phyloP scores from a whole-genome alignment of 2,113 vertebrate species.

The Planiliza haematocheilus region DNA sequence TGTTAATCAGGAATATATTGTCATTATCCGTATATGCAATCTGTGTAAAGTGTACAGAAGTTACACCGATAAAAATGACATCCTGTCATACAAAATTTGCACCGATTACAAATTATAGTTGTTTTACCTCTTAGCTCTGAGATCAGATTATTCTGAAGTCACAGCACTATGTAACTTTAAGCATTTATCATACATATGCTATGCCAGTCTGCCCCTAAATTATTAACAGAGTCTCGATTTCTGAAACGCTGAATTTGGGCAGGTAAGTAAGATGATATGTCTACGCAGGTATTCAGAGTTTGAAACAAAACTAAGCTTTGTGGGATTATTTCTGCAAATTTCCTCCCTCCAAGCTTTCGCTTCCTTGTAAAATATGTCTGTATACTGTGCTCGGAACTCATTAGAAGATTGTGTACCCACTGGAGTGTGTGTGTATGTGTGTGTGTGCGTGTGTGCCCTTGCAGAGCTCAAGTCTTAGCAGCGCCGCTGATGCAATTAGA shows the following conservation, averaged over 20 bases:
- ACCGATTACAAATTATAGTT: background rate
- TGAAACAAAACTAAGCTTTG: conserved; percentile 18
- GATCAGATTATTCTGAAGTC: too few relatives aligned
- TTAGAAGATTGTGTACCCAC: conserved; percentile 53
- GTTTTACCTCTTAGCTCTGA: too few relatives aligned
- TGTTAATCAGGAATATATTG: too few relatives aligned
- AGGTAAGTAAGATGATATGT: background rate
- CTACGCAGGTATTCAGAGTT: conserved; percentile 22
- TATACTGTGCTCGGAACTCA: conserved; percentile 55
- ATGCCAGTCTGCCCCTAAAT: background rate
- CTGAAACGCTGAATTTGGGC: conserved; percentile 9
- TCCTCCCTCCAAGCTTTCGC: conserved; percentile 37
- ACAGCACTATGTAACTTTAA: too few relatives aligned
- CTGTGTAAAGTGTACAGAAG: background rate
- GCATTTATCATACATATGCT: too few relatives aligned
- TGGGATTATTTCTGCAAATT: conserved; percentile 44
- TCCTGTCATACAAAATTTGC: background rate
- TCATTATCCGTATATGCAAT: too few relatives aligned
- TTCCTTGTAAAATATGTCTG: conserved; percentile 60
- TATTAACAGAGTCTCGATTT: conserved; percentile 1
- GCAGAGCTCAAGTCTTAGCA: conserved; percentile 44
- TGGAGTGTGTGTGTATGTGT: conserved; percentile 28
- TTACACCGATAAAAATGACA: background rate
- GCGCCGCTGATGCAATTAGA: conserved; percentile 67
- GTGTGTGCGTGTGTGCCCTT: conserved; percentile 5